Evolutionary conservation across 2,797 vertebrate species (phyloP).

Genomic region (Graptemys geographica): DNA sequence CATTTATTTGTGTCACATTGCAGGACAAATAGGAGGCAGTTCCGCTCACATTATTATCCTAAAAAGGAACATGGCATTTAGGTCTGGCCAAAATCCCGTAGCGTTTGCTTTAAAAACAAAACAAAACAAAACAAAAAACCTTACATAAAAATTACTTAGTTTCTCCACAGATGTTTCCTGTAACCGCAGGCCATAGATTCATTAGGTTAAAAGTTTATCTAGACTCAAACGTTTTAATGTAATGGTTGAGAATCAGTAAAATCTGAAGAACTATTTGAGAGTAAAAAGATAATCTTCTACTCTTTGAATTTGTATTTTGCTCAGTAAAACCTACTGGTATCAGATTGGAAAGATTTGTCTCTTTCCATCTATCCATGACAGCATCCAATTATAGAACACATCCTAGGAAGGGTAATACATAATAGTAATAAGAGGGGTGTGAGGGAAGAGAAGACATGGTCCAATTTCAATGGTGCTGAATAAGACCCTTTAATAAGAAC

Average conservation of each 20-base stretch:
- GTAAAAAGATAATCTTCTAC: not conserved
- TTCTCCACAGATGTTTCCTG: not conserved
- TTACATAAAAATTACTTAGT: not conserved
- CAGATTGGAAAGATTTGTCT: conserved; percentile 65
- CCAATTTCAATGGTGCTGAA: conserved; percentile 47
- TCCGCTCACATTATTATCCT: not conserved
- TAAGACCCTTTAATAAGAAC: conserved; percentile 39
- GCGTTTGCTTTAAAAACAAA: not conserved
- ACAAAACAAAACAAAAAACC: not conserved
- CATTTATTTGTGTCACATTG: not conserved
- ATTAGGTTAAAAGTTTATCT: not conserved
- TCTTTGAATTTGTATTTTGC: conserved; percentile 42
- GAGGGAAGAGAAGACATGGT: conserved; percentile 16
- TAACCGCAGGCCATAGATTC: not conserved
- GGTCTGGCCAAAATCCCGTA: not conserved
- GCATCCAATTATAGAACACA: conserved; percentile 68
- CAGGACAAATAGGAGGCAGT: not conserved
- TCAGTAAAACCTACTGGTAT: conserved; percentile 43
- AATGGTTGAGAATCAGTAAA: not conserved
- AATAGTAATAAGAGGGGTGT: conserved; percentile 29
- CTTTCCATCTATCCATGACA: conserved; percentile 67
- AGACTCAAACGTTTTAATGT: not conserved
- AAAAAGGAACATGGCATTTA: not conserved
- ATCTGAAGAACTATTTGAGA: not conserved
- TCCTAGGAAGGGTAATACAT: conserved; percentile 59